These are phyloP conservation scores for Mechanitis mazaeus DNA, from an alignment of 2,888 invertebrate species.

Conservation along the genomic window DNA sequence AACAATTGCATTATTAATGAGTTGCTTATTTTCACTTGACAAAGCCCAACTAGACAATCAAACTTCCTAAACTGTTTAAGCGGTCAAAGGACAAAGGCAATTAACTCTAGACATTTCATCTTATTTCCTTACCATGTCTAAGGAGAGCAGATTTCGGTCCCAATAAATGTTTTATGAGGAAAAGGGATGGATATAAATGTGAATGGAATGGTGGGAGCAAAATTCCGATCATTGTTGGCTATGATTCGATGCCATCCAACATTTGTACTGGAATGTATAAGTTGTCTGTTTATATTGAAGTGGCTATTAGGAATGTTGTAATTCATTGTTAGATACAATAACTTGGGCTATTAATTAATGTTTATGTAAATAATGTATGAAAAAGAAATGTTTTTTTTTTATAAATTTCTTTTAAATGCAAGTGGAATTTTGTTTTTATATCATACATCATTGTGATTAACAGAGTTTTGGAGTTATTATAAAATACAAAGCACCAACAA, in stretches of 20 bases:
- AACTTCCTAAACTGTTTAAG: conserved; percentile 7
- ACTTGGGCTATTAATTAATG: background rate
- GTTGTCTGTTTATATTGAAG: conserved; percentile 28
- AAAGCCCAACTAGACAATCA: conserved; percentile 4
- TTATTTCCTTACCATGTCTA: conserved; percentile 5
- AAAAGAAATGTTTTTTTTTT: too few relatives aligned
- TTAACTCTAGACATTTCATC: conserved; percentile 8
- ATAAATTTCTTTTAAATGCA: too few relatives aligned
- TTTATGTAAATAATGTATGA: too few relatives aligned
- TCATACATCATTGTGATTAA: too few relatives aligned
- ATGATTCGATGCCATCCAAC: conserved; percentile 25
- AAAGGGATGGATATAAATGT: conserved; percentile 6
- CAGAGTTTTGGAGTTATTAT: too few relatives aligned
- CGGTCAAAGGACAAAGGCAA: conserved; percentile 9
- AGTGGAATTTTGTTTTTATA: too few relatives aligned
- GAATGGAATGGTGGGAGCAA: conserved; percentile 17
- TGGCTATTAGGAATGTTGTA: conserved; percentile 17
- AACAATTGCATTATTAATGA: background rate
- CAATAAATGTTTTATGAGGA: conserved; percentile 3
- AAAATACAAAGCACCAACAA: too few relatives aligned
- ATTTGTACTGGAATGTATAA: conserved; percentile 30
- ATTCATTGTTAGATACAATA: conserved; percentile 13
- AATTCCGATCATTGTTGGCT: conserved; percentile 38
- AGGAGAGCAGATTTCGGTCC: conserved; percentile 7
- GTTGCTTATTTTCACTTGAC: background rate